Percentiles rank a stretch among this genome's conserved stretches.
Evolutionary conservation across 2,113 vertebrate species (phyloP).

Genomic region (Megaceryle maxima): DNA sequence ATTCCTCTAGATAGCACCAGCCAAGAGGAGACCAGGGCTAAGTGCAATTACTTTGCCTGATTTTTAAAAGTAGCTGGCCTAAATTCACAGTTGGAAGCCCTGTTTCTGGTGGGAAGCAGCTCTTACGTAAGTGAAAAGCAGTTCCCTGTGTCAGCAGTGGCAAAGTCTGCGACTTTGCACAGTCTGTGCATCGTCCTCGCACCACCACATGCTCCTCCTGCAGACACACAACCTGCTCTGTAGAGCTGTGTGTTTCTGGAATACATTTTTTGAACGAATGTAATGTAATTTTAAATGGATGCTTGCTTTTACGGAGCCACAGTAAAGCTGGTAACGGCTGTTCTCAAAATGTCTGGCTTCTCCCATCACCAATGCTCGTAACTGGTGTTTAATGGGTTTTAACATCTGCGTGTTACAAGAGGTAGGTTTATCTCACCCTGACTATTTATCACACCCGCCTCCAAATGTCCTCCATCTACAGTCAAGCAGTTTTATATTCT

Average conservation of each 20-base stretch:
- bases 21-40: neutral
- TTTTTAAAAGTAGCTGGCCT: conserved; percentile 21
- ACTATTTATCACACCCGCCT: conserved; percentile 18
- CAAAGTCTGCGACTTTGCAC: neutral
- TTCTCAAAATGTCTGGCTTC: neutral
- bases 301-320: neutral
- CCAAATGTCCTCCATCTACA: neutral
- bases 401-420: neutral
- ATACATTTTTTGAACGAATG: neutral
- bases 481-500: neutral
- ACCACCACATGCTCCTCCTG: neutral
- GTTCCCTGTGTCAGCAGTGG: conserved; percentile 18
- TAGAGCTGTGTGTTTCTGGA: neutral
- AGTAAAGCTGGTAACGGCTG: neutral
- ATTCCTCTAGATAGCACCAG: neutral
- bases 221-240: neutral
- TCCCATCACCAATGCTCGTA: neutral
- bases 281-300: neutral
- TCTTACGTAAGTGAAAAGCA: neutral
- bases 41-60: neutral
- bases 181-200: neutral
- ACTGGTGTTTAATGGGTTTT: neutral
- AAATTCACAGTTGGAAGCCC: neutral
- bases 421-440: conserved; percentile 8
- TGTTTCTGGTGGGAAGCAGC: neutral